phyloP scores from a whole-genome alignment of 2,888 invertebrate genomes.

The Erynnis tages region DNA sequence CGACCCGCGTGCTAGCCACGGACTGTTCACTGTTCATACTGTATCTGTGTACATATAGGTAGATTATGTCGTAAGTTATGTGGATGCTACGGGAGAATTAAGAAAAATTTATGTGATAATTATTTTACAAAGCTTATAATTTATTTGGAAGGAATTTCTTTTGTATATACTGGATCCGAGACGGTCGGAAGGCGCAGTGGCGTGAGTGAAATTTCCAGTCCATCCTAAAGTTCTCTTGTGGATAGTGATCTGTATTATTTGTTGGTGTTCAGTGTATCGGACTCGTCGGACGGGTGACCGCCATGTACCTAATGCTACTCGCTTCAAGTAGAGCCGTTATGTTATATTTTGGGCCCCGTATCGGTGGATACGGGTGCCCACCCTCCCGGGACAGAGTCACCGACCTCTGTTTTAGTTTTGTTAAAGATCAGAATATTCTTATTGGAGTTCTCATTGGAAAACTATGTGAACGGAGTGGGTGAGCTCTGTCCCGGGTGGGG shows the following conservation, averaged over 20 bases:
- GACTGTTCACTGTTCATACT: slow-evolving; percentile 53
- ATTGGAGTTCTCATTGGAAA: slow-evolving; percentile 48
- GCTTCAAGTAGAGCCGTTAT: slow-evolving; percentile 70
- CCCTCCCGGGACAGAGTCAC: slow-evolving; percentile 30
- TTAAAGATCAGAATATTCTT: slow-evolving; percentile 43
- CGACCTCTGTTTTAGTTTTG: slow-evolving; percentile 22
- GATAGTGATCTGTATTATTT: slow-evolving; percentile 57
- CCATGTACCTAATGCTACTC: slow-evolving; percentile 70
- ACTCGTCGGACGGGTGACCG: slow-evolving; percentile 58
- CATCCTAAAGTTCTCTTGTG: slow-evolving; percentile 51
- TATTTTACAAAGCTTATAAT: slow-evolving; percentile 80
- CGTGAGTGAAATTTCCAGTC: slow-evolving; percentile 39
- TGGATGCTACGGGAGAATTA: slow-evolving; percentile 67
- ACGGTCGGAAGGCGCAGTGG: slow-evolving; percentile 43
- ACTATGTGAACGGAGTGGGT: slow-evolving; percentile 34
- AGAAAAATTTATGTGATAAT: slow-evolving; percentile 81
- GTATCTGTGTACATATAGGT: slow-evolving; percentile 70
- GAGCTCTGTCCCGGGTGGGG: slow-evolving; percentile 37
- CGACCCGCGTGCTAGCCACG: slow-evolving; percentile 35
- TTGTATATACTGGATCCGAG: slow-evolving; percentile 62
- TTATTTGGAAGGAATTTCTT: slow-evolving; percentile 76
- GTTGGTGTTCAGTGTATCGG: slow-evolving; percentile 56
- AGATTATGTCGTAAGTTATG: slow-evolving; percentile 73
- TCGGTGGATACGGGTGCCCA: slow-evolving; percentile 43
- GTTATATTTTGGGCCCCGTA: slow-evolving; percentile 68